Base-by-base conservation (phyloP, 2,888 invertebrate species). In the Ochropacha duplaris region DNA sequence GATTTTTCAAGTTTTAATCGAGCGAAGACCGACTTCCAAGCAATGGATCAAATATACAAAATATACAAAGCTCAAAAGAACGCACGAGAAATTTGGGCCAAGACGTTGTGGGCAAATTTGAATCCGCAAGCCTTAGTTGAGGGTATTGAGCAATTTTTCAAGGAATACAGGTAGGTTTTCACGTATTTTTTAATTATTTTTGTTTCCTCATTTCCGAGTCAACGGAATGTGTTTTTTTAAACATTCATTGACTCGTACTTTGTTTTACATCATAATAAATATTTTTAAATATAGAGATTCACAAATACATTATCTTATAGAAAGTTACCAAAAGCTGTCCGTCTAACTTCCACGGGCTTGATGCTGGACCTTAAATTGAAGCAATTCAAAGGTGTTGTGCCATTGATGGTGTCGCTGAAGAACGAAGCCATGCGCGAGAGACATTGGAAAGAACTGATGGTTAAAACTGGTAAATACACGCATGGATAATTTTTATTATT, bases 381-480 rank as follows among this genome's bases (percentile, higher is more conserved):
- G 75, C 96, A 96, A 75, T 98, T 98, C 88, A 96, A 96, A 79
- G 95, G 95, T 65, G 95, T 97, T 0, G 96, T 98, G 1, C 98
- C 98, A 0, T 88, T 98, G 52, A 98, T 98, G 95, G 96, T 97
- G 4, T 97, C 97, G 49, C 86, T 99, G 55, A 98, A 98, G 84
- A 97, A 98, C 79, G 98, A 98, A 75, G 97, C 98, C 0, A 94
- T 99, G 84, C 92, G 98, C 11, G 97, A 97, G 69, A 94, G 98
- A 12, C 98, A 99, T 87, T 99, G 98, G 98, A 94, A 95, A 69
- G 95, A 96, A 71, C 90, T 98, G 52, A 98, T 98, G 98, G 88
- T 89, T 2, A 97, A 97, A 86, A 98, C 98, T 14, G 96, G 96
- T 81, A 90, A 73, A 69, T 44, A 31, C 0, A 4, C 16, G 5